Conservation (phyloP, 2,113 vertebrate species). For the Chamaetylas fuelleborni region DNA sequence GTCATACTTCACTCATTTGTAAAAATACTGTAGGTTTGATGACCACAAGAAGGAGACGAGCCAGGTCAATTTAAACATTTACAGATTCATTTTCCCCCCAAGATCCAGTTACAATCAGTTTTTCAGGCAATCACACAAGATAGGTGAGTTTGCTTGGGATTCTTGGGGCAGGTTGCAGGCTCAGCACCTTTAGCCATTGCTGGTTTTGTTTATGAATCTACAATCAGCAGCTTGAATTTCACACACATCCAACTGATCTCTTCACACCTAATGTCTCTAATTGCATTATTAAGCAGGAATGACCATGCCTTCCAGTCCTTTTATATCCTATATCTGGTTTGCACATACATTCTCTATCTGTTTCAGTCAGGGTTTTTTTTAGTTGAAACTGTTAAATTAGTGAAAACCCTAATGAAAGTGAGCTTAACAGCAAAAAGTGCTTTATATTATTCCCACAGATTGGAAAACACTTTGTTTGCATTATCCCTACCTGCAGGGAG, state of each 20-base stretch:
- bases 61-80: neutral
- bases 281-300: neutral
- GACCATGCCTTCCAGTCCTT: neutral
- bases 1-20: neutral
- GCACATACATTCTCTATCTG: neutral
- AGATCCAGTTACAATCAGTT: neutral
- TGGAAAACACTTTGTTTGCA: neutral
- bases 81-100: neutral
- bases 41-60: neutral
- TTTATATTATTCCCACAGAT: neutral
- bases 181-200: neutral
- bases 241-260: neutral
- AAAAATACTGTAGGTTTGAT: neutral
- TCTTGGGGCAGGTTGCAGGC: neutral
- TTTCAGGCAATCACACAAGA: neutral
- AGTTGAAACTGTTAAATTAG: neutral
- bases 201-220: neutral
- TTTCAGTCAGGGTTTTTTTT: neutral
- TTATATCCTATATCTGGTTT: neutral
- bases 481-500: neutral
- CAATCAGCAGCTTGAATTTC: neutral
- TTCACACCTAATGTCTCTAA: neutral
- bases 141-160: neutral
- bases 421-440: neutral
- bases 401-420: neutral